These are phyloP conservation scores for Aporophyla lueneburgensis DNA, from an alignment of 2,888 invertebrate species.

Conservation along the genomic window DNA sequence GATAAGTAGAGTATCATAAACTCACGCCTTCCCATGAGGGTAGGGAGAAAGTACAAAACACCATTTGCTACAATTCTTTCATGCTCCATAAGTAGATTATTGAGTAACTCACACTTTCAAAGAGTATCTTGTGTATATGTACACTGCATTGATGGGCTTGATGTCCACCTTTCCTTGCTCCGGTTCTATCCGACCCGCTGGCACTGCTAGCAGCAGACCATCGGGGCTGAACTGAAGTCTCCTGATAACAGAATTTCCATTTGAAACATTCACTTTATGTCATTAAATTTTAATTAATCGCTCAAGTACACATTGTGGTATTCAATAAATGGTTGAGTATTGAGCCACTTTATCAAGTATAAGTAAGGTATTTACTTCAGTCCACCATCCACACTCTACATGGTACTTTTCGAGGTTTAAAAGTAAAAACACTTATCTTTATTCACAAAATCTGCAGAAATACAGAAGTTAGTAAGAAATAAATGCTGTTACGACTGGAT, in stretches of 20 bases:
- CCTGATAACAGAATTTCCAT: conserved; percentile 82
- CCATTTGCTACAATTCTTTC: not conserved
- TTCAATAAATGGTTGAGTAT: too few relatives aligned
- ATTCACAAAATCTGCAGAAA: not conserved
- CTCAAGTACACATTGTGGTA: too few relatives aligned
- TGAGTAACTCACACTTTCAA: conserved; percentile 89
- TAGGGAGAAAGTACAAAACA: not conserved
- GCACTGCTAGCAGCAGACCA: conserved; percentile 97
- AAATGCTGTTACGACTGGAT: too few relatives aligned
- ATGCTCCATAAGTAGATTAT: not conserved
- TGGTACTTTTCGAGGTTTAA: not conserved
- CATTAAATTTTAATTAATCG: too few relatives aligned
- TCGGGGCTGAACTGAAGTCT: conserved; percentile 97
- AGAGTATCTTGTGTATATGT: conserved; percentile 91
- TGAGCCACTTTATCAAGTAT: not conserved
- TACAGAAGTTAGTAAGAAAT: not conserved
- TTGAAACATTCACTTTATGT: not conserved
- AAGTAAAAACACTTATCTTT: not conserved
- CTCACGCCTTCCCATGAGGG: not conserved
- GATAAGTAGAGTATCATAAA: not conserved
- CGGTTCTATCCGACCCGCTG: conserved; percentile 95
- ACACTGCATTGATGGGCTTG: conserved; percentile 90
- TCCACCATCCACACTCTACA: not conserved
- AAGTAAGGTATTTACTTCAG: not conserved
- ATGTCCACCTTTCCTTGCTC: conserved; percentile 91